These are phyloP conservation scores for Dolomedes plantarius DNA, from an alignment of 2,888 invertebrate genomes.

Conservation along the genomic window DNA sequence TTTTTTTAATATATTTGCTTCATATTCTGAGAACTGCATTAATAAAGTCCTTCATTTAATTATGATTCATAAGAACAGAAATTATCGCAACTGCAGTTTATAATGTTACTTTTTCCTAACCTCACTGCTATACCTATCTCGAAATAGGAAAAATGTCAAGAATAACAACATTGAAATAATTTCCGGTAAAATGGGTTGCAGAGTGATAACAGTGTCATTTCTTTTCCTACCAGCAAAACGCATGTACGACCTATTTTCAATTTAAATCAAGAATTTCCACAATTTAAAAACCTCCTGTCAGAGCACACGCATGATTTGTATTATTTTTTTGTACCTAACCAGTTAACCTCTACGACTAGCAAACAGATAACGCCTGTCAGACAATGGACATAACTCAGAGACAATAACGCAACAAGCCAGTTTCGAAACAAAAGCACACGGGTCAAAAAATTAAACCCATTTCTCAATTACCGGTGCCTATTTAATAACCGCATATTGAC, in stretches of 20 bases:
- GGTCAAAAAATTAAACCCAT: conserved; percentile 27
- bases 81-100: too few species aligned
- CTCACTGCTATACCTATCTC: too few species aligned
- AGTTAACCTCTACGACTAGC: background rate
- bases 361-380: background rate
- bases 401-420: background rate
- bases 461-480: conserved; percentile 9
- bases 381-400: background rate
- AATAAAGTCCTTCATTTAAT: too few species aligned
- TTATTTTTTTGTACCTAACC: background rate
- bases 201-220: too few species aligned
- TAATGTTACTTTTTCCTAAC: too few species aligned
- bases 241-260: background rate
- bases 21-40: too few species aligned
- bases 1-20: too few species aligned
- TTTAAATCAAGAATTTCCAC: background rate
- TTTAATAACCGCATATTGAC: background rate
- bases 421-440: background rate
- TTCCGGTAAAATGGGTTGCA: too few species aligned
- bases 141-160: too few species aligned
- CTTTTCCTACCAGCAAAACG: too few species aligned
- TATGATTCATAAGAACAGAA: too few species aligned
- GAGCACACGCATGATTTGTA: background rate
- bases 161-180: too few species aligned
- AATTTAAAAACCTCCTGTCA: background rate